Evolutionary conservation across 1,140 invertebrate species (phyloP), one percentile per base, ranked within the genome.

Genomic region (Schlechtendalia chinensis): DNA sequence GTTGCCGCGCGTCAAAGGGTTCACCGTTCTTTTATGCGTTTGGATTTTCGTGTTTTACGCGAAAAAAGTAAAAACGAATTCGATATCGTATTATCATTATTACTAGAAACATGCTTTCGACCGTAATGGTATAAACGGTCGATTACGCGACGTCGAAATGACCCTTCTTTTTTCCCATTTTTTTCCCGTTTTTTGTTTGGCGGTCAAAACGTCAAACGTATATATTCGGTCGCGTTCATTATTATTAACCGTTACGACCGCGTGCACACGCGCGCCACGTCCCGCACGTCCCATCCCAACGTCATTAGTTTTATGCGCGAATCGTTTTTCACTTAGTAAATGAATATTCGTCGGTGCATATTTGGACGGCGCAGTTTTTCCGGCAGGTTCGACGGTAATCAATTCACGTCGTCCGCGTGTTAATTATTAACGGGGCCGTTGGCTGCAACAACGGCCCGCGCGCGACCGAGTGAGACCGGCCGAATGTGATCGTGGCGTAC

Each of bases 1-100:
- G 75, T 79, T 79, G 16, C 22, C 32, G 29, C 5, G 56, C 39
- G 50, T 79, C 75, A 79, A 79, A 79, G 75, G 75, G 75, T 79
- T 79, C 17, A n/a, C n/a, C 8, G 45, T 14, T 72, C 24, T 53
- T 72, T 72, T 54, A 54, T 54, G 17, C 69, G 17, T 8, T 47
- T 19, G 17, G 27, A 54, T 72, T 72, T 71, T 54, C 69, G 29
- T 54, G 69, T 17, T 72, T 72, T 54, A 54, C 47, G 53, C 47
- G n/a, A 67, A 27, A 72, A 39, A 72, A 39, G 8, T 39, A 39
- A 39, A 39, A 39, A 39, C 3, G 8, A 72, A 72, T 53, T 32
- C 59, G 12, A 16, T 24, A 63, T 19, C 29, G n/a, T 54, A 24
- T 72, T 47, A 72, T 72, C 54, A 72, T 54, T 72, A 54, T 72